Base-by-base conservation (phyloP, 2,113 vertebrate genomes). In the Oplegnathus fasciatus region DNA sequence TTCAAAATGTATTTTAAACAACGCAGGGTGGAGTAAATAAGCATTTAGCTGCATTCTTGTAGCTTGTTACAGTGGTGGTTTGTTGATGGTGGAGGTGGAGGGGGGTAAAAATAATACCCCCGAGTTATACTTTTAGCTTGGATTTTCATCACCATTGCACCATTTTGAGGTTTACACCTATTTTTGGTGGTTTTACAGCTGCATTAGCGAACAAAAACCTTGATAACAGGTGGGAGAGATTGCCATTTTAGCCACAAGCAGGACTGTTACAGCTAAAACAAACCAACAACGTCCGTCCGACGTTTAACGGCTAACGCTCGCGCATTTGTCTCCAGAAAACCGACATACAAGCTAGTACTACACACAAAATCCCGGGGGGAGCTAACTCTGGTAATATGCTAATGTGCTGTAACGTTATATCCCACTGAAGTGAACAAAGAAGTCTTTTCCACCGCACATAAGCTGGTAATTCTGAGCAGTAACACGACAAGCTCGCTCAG, bases 351-450 rank as follows among this genome's bases (percentile, higher is more conserved):
- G n/a, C 13, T 32, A 26, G 18, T 15, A 8, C 11, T 30, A 32
- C 58, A 40, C 54, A 70, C 28, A n/a, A 76, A 62, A 78, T 44
- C 78, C 77, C 58, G 42, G 13, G 40, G 57, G 77, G 24, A 52
- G 61, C 66, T 67, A 62, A 87, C 69, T 79, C 72, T 72, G 69
- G 3, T 42, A 48, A 71, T 86, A 86, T 93, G 92, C 92, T 92
- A 91, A 91, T 91, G 69, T 78, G 50, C 62, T 61, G 73, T 85
- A 91, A 86, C 52, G 74, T 82, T 90, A 75, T 55, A 65, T 65
- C 44, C 80, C 26, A 89, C 9, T 90, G 80, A 89, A 91, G 94
- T 93, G 90, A 96, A 95, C 95, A 96, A 96, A 95, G 94, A 92
- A 89, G 90, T 89, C 65, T 90, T 94, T 95, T 91, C 83, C 88